Evolutionary conservation across 1,140 invertebrate species (phyloP).

Genomic region (Tyrophagus putrescentiae): DNA sequence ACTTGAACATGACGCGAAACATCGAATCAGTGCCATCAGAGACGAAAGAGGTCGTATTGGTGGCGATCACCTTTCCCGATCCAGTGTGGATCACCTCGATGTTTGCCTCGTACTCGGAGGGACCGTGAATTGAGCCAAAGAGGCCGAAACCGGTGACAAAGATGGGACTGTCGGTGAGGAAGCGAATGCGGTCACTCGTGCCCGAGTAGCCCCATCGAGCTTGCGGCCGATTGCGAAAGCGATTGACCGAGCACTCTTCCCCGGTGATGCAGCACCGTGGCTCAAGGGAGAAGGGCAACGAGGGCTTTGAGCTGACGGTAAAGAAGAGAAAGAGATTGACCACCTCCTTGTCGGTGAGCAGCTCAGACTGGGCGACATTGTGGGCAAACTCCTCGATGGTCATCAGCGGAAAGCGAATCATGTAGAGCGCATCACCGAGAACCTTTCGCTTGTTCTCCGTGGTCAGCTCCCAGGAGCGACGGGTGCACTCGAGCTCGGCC

Average conservation of each 20-base stretch:
- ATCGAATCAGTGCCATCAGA: conserved; percentile 66
- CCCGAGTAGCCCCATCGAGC: conserved; percentile 74
- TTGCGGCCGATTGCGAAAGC: conserved; percentile 67
- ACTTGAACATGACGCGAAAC: conserved; percentile 74
- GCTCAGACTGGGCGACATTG: conserved; percentile 55
- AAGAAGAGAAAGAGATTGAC: conserved; percentile 63
- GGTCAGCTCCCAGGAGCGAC: conserved; percentile 47
- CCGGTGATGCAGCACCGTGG: conserved; percentile 66
- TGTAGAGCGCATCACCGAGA: conserved; percentile 48
- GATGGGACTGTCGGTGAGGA: conserved; percentile 63
- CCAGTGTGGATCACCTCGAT: conserved; percentile 62
- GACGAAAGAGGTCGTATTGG: conserved; percentile 58
- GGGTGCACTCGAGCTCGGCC: conserved; percentile 60
- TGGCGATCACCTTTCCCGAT: conserved; percentile 56
- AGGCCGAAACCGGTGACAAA: conserved; percentile 74
- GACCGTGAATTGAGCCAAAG: conserved; percentile 68
- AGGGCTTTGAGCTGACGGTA: conserved; percentile 58
- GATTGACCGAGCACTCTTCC: conserved; percentile 60
- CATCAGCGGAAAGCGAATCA: conserved; percentile 73
- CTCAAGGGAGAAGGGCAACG: conserved; percentile 51
- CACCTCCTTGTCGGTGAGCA: conserved; percentile 57
- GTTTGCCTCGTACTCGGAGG: conserved; percentile 60
- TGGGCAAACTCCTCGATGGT: conserved; percentile 70
- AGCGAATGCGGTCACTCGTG: conserved; percentile 67
- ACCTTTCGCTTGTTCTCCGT: conserved; percentile 54